Evolutionary conservation across 2,113 vertebrate genomes (phyloP), one percentile per base, ranked within the genome.

Genomic region (Sialia sialis): DNA sequence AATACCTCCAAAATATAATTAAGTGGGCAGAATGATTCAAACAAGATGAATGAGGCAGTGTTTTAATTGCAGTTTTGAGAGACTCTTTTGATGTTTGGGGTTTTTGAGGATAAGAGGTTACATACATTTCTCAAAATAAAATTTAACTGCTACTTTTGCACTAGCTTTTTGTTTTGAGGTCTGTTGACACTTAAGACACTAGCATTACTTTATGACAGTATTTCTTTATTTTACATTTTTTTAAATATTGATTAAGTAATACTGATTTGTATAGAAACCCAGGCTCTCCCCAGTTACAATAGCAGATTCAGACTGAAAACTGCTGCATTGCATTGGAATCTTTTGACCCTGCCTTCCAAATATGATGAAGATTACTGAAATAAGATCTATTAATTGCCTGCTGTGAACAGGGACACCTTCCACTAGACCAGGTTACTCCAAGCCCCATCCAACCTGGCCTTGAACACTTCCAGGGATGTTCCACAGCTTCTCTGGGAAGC

Each of bases 1-100:
- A 89, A 78, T 75, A 81, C 27, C 29, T 89, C 22, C 34, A 92
- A 94, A 89, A 81, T 64, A 58, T 60, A 94, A 89, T 74, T 63
- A 81, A 88, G n/a, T 34, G 34, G n/a, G 12, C 17, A 84, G 38
- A 70, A 81, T 48, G 7, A 75, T 41, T 86, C 43, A 87, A 77
- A 84, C 14, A 84, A 81, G 83, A 91, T 55, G 32, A 93, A 95
- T 39, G 32, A 88, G 21, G 4, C 59, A 54, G 29, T 81, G 38
- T 86, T 66, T 86, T 62, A 77, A 39, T 55, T 81, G 36, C 56
- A 69, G 16, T 55, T 70, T 87, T 84, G 41, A 78, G 22, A 84
- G 69, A 27, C 7, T 63, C 16, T 39, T 94, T 69, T 62, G 30
- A 58, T 67, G 8, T 54, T 64, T 54, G 21, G 12, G 4, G 2